A percentile compares a stretch with the other conserved stretches of the same genome.
Conservation (phyloP, 2,797 vertebrate species). For the Sciaenops ocellatus region DNA sequence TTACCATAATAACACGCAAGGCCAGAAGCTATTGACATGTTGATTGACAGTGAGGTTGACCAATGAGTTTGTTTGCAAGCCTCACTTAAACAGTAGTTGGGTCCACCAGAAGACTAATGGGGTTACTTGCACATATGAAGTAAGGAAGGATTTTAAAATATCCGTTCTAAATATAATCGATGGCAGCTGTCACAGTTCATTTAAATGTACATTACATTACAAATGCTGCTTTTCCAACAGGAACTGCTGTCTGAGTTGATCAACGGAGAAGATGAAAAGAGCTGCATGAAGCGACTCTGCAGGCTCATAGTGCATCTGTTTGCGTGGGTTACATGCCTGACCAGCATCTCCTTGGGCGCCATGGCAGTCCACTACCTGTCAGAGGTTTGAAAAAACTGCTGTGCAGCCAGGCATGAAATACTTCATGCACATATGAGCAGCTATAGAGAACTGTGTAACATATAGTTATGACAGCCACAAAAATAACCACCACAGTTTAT, state of each 20-base stretch:
- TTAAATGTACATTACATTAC: background rate
- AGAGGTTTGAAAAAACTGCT: conserved; percentile 43
- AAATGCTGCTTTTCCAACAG: conserved; percentile 71
- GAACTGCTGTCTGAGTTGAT: conserved; percentile 87
- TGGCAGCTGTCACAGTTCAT: background rate
- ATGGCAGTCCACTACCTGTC: conserved; percentile 77
- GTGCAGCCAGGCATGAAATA: background rate
- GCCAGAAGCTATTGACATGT: background rate
- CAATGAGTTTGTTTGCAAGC: too few relatives aligned
- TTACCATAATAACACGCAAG: background rate
- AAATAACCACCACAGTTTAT: conserved; percentile 2
- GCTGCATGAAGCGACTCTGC: conserved; percentile 60
- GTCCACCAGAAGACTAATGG: too few relatives aligned
- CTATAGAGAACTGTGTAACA: too few relatives aligned
- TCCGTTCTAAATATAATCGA: background rate
- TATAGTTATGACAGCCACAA: background rate
- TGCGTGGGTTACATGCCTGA: conserved; percentile 83
- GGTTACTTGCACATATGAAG: background rate
- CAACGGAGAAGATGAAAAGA: conserved; percentile 27
- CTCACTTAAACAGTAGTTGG: too few relatives aligned
- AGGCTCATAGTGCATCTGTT: conserved; percentile 41
- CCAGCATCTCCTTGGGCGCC: conserved; percentile 63
- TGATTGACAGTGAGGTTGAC: background rate
- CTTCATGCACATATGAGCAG: background rate
- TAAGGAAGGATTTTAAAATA: background rate